Conservation (phyloP, 2,797 vertebrate species). For the Anguilla marmorata region DNA sequence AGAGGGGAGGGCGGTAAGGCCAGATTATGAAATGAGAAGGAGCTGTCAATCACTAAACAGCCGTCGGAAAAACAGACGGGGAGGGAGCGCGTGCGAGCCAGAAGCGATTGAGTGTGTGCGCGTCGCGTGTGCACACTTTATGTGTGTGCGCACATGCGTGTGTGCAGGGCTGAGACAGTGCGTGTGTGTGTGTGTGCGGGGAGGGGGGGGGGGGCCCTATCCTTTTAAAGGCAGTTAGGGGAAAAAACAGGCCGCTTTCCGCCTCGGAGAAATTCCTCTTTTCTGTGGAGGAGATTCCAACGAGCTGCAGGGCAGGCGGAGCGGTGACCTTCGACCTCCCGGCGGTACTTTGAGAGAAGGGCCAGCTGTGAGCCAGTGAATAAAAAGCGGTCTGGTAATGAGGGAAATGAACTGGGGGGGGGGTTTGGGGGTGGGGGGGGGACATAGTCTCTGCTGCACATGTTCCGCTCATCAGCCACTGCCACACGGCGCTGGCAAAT, state of each 20-base stretch:
- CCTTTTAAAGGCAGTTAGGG: neutral
- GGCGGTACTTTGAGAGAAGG: neutral
- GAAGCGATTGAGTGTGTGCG: neutral
- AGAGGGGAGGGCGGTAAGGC: slow-evolving; percentile 31
- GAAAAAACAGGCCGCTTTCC: neutral
- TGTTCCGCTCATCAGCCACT: slow-evolving; percentile 1
- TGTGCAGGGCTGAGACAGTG: neutral
- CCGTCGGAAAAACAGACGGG: slow-evolving; percentile 13
- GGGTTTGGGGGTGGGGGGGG: neutral
- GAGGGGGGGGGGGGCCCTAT: too few relatives aligned
- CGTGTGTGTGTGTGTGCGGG: slow-evolving; percentile 27
- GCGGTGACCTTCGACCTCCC: slow-evolving; percentile 2
- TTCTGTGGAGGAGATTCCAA: neutral
- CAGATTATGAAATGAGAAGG: slow-evolving; percentile 50
- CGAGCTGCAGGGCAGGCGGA: neutral
- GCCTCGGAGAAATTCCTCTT: slow-evolving; percentile 2
- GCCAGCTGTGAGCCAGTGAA: slow-evolving; percentile 23
- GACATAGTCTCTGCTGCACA: neutral
- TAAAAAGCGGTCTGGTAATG: neutral
- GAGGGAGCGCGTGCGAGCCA: neutral
- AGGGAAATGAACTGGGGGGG: neutral
- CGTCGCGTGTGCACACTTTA: neutral
- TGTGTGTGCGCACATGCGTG: neutral
- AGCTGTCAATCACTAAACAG: slow-evolving; percentile 52
- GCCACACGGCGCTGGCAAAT: neutral